These are phyloP conservation scores for Polymixis flavicincta DNA, from an alignment of 2,888 invertebrate genomes.

Conservation along the genomic window DNA sequence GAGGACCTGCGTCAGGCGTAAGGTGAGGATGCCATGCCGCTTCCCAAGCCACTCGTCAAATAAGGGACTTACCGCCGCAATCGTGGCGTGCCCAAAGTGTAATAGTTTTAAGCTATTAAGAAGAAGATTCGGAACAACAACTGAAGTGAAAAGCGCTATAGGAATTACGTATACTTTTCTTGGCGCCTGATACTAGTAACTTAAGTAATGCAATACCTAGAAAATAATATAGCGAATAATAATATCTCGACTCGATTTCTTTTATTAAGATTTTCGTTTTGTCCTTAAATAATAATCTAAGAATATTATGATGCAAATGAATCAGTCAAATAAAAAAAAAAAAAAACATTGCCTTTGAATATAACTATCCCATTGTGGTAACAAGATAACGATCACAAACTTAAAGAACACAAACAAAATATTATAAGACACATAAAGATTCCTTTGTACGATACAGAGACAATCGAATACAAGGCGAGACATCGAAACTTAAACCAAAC, in stretches of 20 bases:
- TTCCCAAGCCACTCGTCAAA: no score
- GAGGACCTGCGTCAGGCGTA: no score
- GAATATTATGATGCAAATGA: no score
- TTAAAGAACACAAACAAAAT: neutral
- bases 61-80: no score
- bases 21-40: no score
- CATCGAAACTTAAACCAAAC: constrained; percentile 34
- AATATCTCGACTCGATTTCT: neutral
- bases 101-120: no score
- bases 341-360: neutral
- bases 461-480: constrained; percentile 45
- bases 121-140: no score
- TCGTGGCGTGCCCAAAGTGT: no score
- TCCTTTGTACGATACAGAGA: constrained; percentile 18
- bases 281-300: neutral
- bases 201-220: neutral
- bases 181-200: no score
- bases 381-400: constrained; percentile 15
- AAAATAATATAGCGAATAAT: neutral
- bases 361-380: neutral
- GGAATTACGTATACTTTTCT: no score
- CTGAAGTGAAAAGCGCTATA: no score
- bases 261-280: neutral
- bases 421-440: constrained; percentile 15
- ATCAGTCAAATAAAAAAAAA: neutral